Conservation (phyloP, 1,140 invertebrate species). For the Plodia interpunctella region DNA sequence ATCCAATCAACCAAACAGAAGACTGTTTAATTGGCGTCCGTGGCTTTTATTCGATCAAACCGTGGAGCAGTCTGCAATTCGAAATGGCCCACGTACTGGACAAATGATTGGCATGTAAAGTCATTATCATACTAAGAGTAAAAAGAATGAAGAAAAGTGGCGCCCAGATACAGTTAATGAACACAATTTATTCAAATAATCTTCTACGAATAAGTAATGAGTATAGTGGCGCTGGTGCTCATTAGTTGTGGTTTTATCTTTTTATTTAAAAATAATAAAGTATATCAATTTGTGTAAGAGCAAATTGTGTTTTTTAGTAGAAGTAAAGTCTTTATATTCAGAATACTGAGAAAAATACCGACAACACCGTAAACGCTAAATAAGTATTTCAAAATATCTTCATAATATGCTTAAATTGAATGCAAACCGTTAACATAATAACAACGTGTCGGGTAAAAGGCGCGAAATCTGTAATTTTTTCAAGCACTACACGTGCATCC, state of each 20-base stretch:
- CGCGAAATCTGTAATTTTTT: constrained; percentile 57
- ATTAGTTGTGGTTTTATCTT: too few relatives aligned
- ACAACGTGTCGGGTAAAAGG: constrained; percentile 39
- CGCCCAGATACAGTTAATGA: neutral
- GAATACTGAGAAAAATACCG: too few relatives aligned
- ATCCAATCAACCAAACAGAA: neutral
- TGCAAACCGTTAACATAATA: constrained; percentile 53
- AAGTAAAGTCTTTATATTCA: too few relatives aligned
- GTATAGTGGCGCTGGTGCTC: neutral
- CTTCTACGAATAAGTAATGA: neutral
- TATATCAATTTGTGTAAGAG: too few relatives aligned
- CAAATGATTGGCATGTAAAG: constrained; percentile 15
- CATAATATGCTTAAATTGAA: constrained; percentile 28
- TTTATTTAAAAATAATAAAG: too few relatives aligned
- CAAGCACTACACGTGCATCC: constrained; percentile 27
- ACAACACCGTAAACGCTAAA: neutral
- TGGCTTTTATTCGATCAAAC: neutral
- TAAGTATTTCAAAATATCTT: neutral
- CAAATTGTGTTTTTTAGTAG: too few relatives aligned
- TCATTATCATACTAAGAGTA: constrained; percentile 4
- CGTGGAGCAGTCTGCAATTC: neutral
- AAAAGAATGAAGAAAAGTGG: constrained; percentile 10
- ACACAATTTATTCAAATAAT: neutral
- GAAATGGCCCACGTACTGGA: neutral
- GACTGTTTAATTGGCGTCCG: neutral